Conservation (phyloP, 2,113 vertebrate genomes). For the Pollimyrus isidori region DNA sequence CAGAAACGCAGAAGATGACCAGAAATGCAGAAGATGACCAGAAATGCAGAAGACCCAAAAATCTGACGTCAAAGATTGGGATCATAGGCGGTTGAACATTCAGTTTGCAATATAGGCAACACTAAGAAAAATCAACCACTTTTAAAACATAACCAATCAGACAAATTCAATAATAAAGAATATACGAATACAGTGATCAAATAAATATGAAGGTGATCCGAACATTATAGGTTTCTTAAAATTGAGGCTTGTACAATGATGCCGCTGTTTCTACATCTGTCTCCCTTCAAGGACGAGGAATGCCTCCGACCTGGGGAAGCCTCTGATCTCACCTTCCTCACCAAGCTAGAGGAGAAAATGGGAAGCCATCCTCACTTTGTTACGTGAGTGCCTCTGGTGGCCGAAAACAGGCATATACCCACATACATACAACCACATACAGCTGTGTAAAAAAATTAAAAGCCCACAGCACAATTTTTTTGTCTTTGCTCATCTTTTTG, state of each 20-base stretch:
- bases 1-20: neutral
- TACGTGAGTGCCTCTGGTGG: constrained; percentile 63
- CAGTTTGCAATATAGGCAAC: neutral
- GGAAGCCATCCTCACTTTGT: constrained; percentile 86
- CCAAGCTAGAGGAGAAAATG: constrained; percentile 89
- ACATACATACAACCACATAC: neutral
- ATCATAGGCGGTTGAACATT: neutral
- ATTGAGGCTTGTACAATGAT: neutral
- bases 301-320: constrained; percentile 85
- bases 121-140: neutral
- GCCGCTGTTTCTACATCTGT: neutral
- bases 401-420: neutral
- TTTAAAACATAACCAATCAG: neutral
- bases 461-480: no score
- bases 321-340: constrained; percentile 87
- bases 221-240: neutral
- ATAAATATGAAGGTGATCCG: neutral
- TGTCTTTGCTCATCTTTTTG: no score
- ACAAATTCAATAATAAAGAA: neutral
- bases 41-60: neutral
- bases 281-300: constrained; percentile 78
- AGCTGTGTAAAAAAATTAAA: no score
- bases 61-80: neutral
- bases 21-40: neutral
- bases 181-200: neutral